Evolutionary conservation across 1,140 invertebrate species (phyloP), one percentile per base, ranked within the genome.

Genomic region (Zaprionus capensis): DNA sequence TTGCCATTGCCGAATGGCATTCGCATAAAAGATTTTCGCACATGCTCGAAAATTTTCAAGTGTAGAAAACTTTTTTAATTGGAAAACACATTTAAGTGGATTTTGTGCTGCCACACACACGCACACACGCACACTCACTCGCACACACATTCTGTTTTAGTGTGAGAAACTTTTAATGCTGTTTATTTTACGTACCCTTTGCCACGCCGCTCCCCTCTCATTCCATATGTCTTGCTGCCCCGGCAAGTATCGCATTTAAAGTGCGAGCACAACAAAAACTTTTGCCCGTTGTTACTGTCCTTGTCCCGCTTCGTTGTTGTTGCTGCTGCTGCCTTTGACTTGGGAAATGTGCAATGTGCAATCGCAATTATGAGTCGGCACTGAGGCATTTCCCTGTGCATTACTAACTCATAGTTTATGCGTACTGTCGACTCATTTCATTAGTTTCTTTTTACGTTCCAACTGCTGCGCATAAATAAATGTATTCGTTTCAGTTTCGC

Each of bases 41-140:
- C 85, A 88, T 88, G 81, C 85, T 88, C 68, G 64, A 88, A 73
- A 81, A 88, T 88, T 78, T 88, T 88, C 85, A 88, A 88, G 85
- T 88, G 84, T 84, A 80, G 81, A 77, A 88, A 90, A 90, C 76
- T 90, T 90, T 90, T 90, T 90, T 90, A 85, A 90, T 91, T 90
- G 86, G 85, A 82, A 90, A 90, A 90, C 85, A 90, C 86, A 91
- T 91, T 90, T 90, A 90, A 90, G 85, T 90, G 86, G 86, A 90
- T 90, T 85, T 82, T 56, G 69, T 81, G 71, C 64, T 64, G 62
- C 31, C 46, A 56, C 11, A 46, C 49, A 53, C 69, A 65, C 62
- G 36, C 55, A 64, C 61, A 26, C 44, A 11, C 24, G 24, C 57
- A 61, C 41, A 34, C 24, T 2, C 46, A 44, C 24, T 22, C 20